Evolutionary conservation across 2,113 vertebrate genomes (phyloP).

Genomic region (Cololabis saira): DNA sequence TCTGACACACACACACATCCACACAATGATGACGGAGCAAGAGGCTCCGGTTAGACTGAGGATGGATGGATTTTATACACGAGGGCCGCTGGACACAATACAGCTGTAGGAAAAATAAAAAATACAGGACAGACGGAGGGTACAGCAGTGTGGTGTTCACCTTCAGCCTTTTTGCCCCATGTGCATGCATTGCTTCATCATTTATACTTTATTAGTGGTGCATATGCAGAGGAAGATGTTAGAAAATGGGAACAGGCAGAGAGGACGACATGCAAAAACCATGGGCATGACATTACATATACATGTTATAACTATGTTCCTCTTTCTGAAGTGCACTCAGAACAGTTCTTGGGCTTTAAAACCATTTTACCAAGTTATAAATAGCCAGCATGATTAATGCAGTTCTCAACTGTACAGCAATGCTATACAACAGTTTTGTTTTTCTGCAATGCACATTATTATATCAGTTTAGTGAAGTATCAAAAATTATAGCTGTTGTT

Average conservation of each 20-base stretch:
- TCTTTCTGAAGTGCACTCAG: constrained; percentile 1
- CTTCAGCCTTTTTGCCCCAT: constrained; percentile 2
- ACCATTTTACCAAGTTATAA: neutral
- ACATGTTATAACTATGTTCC: neutral
- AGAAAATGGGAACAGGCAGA: constrained; percentile 13
- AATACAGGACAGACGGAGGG: neutral
- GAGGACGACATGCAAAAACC: constrained; percentile 24
- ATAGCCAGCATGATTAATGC: neutral
- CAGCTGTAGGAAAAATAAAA: constrained; percentile 4
- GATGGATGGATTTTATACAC: constrained; percentile 39
- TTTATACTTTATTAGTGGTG: constrained; percentile 61
- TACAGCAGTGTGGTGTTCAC: neutral
- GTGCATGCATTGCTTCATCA: constrained; percentile 31
- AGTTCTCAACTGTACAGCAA: neutral
- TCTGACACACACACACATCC: constrained; percentile 24
- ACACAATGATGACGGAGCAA: constrained; percentile 27
- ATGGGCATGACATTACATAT: neutral
- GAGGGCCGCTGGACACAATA: constrained; percentile 15
- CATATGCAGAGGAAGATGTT: constrained; percentile 27
- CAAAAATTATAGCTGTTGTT: neutral
- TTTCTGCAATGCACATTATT: neutral
- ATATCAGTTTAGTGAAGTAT: too few relatives aligned
- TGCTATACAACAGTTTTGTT: neutral
- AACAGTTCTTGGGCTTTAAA: neutral
- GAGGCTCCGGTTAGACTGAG: constrained; percentile 44